These are phyloP conservation scores for Acomys russatus DNA, from an alignment of 2,797 vertebrate genomes.

Conservation along the genomic window DNA sequence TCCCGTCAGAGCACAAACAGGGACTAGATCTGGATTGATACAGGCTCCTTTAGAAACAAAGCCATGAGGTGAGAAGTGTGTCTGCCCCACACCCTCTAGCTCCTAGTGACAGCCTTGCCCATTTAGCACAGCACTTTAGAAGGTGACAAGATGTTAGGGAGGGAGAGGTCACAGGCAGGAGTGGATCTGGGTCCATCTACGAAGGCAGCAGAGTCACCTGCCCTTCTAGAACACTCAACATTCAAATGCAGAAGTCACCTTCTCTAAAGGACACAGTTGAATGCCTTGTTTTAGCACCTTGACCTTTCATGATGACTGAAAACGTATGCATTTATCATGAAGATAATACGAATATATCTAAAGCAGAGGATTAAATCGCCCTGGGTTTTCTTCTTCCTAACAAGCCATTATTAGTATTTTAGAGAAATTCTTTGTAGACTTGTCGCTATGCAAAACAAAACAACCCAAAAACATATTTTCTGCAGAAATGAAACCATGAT, in stretches of 20 bases:
- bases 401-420: constrained; percentile 28
- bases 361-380: constrained; percentile 23
- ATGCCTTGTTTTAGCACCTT: background rate
- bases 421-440: background rate
- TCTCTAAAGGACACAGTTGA: background rate
- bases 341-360: constrained; percentile 40
- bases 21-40: background rate
- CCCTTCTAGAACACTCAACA: background rate
- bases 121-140: background rate
- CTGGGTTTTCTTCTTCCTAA: background rate
- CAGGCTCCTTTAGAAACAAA: background rate
- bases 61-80: background rate
- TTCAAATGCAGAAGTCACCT: background rate
- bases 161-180: background rate
- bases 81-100: background rate
- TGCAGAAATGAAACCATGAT: constrained; percentile 38
- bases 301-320: constrained; percentile 17
- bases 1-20: background rate
- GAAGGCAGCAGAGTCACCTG: background rate
- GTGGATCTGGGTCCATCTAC: background rate
- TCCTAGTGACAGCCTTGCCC: background rate
- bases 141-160: background rate
- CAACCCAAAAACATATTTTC: background rate
- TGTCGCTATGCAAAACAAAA: background rate
- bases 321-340: background rate